These are phyloP conservation scores for Pachyseris speciosa DNA, from an alignment of 64 coral and sea anemone genomes.

Conservation along the genomic window DNA sequence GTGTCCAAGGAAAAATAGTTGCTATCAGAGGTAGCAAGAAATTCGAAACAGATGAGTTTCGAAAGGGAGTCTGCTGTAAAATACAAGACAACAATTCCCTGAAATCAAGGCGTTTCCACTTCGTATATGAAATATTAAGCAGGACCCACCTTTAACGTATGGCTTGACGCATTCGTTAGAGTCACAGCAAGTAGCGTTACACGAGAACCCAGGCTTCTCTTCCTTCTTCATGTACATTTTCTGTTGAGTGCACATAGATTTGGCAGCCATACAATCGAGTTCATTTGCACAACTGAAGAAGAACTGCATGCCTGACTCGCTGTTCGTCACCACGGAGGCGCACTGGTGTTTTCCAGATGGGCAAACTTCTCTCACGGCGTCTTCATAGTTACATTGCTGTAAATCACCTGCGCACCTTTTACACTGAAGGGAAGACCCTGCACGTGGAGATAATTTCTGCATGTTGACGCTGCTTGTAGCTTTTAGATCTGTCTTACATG, in stretches of 20 bases:
- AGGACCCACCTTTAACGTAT: neutral
- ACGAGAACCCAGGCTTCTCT: neutral
- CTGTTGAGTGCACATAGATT: neutral
- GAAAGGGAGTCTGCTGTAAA: too few species aligned
- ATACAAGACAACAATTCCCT: too few species aligned
- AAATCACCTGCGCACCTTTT: neutral
- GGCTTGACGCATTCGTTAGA: neutral
- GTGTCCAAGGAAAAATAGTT: too few species aligned
- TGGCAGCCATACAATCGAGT: neutral
- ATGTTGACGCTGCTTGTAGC: too few species aligned
- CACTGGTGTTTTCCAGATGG: neutral
- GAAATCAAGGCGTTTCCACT: too few species aligned
- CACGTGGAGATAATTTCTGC: neutral
- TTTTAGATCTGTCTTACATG: too few species aligned
- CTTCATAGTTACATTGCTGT: neutral
- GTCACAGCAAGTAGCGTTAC: neutral
- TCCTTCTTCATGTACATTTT: neutral
- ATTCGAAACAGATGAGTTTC: too few species aligned
- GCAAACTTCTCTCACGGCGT: neutral
- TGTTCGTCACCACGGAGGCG: neutral
- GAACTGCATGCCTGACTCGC: neutral
- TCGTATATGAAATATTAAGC: too few species aligned
- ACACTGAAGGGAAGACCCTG: neutral
- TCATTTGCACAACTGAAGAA: neutral
- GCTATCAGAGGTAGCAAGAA: too few species aligned